Evolutionary conservation across 1,140 invertebrate species (phyloP), one percentile per base, ranked within the genome.

Genomic region (Stegodyphus mimosarum): DNA sequence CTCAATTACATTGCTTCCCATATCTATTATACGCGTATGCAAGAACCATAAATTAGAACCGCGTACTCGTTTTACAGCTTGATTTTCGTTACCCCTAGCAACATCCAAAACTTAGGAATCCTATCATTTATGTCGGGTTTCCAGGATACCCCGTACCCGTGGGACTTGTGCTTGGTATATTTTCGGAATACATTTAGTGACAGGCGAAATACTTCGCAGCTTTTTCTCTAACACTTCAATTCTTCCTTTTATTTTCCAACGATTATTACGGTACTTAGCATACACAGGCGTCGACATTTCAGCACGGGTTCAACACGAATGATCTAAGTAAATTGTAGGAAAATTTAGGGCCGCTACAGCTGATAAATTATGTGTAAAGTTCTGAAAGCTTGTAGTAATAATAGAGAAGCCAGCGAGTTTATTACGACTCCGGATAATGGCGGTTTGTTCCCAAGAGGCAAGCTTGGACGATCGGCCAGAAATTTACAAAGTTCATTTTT

Each of bases 11-110:
- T 64, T 33, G 69, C 49, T 52, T 73, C 51, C 60, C 18, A 60
- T 83, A 83, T 83, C 71, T 83, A 83, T 83, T 83, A 83, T 74
- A 18, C 50, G 5, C 80, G 15, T 64, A 49, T 70, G 52, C 11
- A 83, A 83, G 80, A 74, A 83, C 60, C 70, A 83, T 83, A 83
- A 83, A 83, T 83, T 83, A 83, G 66, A 81, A 81, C 79, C 80
- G 50, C 17, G 53, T 60, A 17, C 71, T 52, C 71, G 63, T 74
- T 83, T 83, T 83, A 83, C 80, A 83, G 80, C 80, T 83, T 83
- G 79, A 83, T 83, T 83, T 74, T 74, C 60, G 80, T 83, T 66
- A 66, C 80, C 80, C 80, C 9, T 73, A n/a, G 80, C 80, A 83
- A 83, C 80, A 73, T 74, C 80, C 71, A 74, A 81, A 83, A 83